Evolutionary conservation across 2,797 vertebrate species (phyloP).

Genomic region (Phataginus tricuspis): DNA sequence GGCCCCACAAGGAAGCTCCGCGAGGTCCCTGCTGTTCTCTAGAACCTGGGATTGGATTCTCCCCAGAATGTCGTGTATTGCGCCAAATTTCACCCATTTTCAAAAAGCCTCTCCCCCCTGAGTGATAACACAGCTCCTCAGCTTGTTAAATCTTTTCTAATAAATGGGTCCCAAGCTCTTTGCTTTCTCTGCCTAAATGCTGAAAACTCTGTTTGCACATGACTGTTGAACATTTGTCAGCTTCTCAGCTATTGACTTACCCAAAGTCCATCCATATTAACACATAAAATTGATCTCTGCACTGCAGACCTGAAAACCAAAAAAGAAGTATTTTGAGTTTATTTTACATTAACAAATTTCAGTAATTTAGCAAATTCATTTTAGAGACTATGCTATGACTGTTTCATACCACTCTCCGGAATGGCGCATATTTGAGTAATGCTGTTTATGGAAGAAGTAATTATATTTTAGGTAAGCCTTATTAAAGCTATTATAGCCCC

Average conservation of each 20-base stretch:
- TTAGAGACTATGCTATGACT: not conserved
- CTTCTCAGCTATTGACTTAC: not conserved
- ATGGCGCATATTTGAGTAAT: not conserved
- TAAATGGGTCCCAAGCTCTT: not conserved
- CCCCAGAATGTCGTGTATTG: not conserved
- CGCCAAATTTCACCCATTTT: not conserved
- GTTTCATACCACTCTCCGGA: not conserved
- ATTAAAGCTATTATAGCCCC: not conserved
- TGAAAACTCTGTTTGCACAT: not conserved
- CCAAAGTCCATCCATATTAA: not conserved
- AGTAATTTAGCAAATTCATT: not conserved
- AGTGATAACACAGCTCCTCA: not conserved
- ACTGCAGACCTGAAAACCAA: not conserved
- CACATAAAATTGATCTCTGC: not conserved
- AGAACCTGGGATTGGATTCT: not conserved
- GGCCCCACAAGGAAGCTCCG: not conserved
- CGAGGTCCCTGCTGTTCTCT: rapidly evolving
- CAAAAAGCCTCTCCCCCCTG: not conserved
- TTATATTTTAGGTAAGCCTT: not conserved
- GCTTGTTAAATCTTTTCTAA: not conserved
- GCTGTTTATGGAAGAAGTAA: not conserved
- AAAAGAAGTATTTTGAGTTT: not conserved
- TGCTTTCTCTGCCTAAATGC: not conserved
- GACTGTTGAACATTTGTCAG: not conserved
- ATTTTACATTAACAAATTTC: not conserved